A percentile compares a stretch with the other conserved stretches of the same genome.
phyloP scores from a whole-genome alignment of 2,888 invertebrate species.

The Eugnorisma glareosa region DNA sequence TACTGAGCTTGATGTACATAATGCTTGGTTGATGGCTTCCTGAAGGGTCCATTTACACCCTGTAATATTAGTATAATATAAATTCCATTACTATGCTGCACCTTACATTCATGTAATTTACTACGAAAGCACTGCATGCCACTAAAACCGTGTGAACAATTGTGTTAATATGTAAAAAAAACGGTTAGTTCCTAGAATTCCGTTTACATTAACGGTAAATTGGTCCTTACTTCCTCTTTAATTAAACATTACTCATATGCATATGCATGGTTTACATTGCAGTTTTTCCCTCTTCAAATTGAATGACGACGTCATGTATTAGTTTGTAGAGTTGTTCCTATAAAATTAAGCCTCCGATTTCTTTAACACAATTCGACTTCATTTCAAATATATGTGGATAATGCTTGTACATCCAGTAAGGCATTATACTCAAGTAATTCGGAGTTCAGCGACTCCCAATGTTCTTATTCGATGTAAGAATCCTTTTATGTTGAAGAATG shows the following conservation, averaged over 20 bases:
- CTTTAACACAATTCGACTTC: not conserved
- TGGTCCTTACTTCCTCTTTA: conserved; percentile 23
- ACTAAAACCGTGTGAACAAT: conserved; percentile 33
- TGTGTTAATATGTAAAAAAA: conserved; percentile 34
- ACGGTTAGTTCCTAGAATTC: conserved; percentile 10
- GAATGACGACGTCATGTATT: not conserved
- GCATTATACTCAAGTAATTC: not conserved
- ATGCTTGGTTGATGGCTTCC: too few species aligned
- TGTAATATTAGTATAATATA: too few species aligned
- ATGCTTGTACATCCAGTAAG: not conserved
- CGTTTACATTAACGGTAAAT: conserved; percentile 28
- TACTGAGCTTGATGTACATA: too few species aligned
- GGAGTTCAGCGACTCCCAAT: not conserved
- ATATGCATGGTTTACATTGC: conserved; percentile 16
- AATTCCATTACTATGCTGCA: not conserved
- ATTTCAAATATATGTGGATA: not conserved
- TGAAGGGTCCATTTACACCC: too few species aligned
- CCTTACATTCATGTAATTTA: not conserved
- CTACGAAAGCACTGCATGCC: conserved; percentile 17
- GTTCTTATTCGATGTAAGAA: not conserved
- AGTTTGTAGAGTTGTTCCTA: not conserved
- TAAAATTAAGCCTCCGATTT: not conserved
- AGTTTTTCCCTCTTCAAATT: conserved; percentile 13
- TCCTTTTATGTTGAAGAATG: too few species aligned
- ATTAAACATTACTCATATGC: conserved; percentile 44